A percentile compares a stretch with the other conserved stretches of the same genome.
phyloP scores from a whole-genome alignment of 2,797 vertebrate genomes.

The Xiphophorus birchmanni region DNA sequence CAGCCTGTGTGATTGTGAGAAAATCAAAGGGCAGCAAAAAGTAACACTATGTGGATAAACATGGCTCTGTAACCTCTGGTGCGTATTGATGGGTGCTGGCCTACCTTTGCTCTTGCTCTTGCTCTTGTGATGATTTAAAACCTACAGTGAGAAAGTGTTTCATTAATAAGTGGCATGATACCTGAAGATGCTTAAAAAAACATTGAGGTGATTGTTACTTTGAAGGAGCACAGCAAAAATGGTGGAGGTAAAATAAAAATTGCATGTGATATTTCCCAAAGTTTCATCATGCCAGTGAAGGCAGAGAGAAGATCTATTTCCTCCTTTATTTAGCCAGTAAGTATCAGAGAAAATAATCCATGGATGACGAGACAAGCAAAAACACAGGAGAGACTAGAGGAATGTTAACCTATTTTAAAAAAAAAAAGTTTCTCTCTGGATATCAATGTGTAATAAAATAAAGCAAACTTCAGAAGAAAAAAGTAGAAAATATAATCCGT shows the following conservation, averaged over 20 bases:
- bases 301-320: neutral
- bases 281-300: neutral
- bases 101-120: constrained; percentile 5
- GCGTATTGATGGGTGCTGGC: constrained; percentile 57
- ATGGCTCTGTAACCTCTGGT: constrained; percentile 43
- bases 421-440: neutral
- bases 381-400: neutral
- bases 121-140: constrained; percentile 8
- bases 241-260: neutral
- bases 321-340: neutral
- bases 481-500: too few relatives aligned
- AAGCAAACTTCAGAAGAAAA: too few relatives aligned
- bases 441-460: neutral
- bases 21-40: constrained; percentile 4
- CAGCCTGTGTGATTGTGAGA: neutral
- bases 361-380: neutral
- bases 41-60: constrained; percentile 17
- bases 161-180: constrained; percentile 20
- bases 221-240: neutral
- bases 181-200: neutral
- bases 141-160: constrained; percentile 21
- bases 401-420: neutral
- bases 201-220: neutral
- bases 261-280: neutral
- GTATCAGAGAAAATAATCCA: neutral